phyloP scores from a whole-genome alignment of 2,888 invertebrate species.

The Caradrina clavipalpis region DNA sequence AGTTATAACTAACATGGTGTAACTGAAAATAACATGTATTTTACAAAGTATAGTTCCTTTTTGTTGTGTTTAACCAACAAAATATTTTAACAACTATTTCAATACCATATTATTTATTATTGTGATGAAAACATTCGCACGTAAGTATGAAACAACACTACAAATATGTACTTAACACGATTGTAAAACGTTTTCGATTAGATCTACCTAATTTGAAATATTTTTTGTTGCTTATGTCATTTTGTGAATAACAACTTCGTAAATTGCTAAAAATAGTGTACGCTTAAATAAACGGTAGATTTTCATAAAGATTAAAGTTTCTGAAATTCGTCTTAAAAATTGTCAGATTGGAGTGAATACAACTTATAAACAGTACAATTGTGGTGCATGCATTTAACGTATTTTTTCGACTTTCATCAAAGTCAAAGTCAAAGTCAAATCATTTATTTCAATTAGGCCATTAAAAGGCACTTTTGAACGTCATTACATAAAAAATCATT shows the following conservation, averaged over 20 bases:
- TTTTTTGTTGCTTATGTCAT: conserved; percentile 27
- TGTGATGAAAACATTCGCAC: conserved; percentile 37
- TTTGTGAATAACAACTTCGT: conserved; percentile 15
- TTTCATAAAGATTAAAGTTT: neutral
- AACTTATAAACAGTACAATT: neutral
- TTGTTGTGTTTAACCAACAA: neutral
- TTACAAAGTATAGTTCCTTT: neutral
- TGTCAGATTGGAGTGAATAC: neutral
- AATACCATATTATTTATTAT: conserved; percentile 19
- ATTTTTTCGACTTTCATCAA: no score
- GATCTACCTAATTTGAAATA: conserved; percentile 20
- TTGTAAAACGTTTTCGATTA: conserved; percentile 50
- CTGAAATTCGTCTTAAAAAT: neutral
- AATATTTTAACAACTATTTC: neutral
- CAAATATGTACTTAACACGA: conserved; percentile 29
- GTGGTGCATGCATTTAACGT: no score
- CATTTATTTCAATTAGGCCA: no score
- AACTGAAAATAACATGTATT: neutral
- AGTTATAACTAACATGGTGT: no score
- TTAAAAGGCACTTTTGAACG: no score
- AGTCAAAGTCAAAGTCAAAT: no score
- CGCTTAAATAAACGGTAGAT: neutral
- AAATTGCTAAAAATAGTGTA: conserved; percentile 1
- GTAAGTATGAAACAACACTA: conserved; percentile 29
- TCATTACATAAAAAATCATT: no score